These are phyloP conservation scores for Rhodeus uyekii DNA, from an alignment of 2,797 vertebrate species.

Conservation along the genomic window DNA sequence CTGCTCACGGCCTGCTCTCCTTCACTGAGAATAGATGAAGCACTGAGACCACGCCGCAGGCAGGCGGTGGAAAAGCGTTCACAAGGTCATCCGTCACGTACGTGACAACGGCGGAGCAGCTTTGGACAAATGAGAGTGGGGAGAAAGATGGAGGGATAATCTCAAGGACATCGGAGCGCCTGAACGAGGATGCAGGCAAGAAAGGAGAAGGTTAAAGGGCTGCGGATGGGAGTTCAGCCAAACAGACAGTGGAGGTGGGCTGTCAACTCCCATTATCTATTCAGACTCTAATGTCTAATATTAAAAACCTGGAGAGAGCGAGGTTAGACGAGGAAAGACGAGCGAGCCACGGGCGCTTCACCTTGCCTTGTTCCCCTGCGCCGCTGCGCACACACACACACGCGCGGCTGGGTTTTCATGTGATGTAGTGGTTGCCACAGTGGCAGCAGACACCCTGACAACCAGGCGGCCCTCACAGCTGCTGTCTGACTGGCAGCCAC, in stretches of 20 bases:
- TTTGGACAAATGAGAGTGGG: constrained; percentile 35
- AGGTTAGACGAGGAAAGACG: constrained; percentile 17
- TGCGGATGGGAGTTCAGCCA: constrained; percentile 66
- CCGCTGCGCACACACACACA: constrained; percentile 13
- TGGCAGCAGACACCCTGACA: constrained; percentile 53
- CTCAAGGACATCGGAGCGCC: constrained; percentile 47
- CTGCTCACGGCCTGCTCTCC: not conserved
- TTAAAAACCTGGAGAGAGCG: constrained; percentile 70
- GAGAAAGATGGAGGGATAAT: constrained; percentile 43
- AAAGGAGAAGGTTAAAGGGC: constrained; percentile 56
- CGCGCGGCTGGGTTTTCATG: constrained; percentile 51
- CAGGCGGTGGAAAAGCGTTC: not conserved
- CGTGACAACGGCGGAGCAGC: constrained; percentile 32
- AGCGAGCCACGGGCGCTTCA: constrained; percentile 48
- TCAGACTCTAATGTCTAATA: constrained; percentile 86
- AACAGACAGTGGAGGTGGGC: constrained; percentile 72
- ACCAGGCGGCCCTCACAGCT: constrained; percentile 51
- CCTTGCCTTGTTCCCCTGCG: constrained; percentile 49
- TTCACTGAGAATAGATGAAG: constrained; percentile 35
- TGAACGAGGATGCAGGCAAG: constrained; percentile 13
- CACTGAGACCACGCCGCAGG: constrained; percentile 8
- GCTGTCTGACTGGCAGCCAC: constrained; percentile 49
- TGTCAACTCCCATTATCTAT: constrained; percentile 86
- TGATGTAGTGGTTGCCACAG: constrained; percentile 61
- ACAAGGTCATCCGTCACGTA: constrained; percentile 34